Conservation (phyloP, 2,888 invertebrate species). For the Cylindroiulus punctatus region DNA sequence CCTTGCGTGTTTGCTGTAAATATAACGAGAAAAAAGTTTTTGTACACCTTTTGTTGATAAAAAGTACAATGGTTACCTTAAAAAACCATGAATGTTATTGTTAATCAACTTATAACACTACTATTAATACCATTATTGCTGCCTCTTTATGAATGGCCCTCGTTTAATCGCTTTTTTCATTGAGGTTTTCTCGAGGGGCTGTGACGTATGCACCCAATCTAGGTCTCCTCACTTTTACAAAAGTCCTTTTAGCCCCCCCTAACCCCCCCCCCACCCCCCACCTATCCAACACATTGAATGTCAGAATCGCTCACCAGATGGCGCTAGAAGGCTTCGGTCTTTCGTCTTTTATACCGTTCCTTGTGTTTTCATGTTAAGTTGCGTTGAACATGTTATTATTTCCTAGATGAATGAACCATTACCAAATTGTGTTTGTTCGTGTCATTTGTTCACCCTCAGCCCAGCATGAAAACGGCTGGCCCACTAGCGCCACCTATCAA, state of each 20-base stretch:
- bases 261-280: neutral
- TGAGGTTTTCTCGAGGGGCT: constrained; percentile 13
- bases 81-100: constrained; percentile 32
- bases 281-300: neutral
- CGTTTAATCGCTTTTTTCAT: constrained; percentile 13
- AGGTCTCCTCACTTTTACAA: constrained; percentile 22
- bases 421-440: constrained; percentile 18
- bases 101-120: constrained; percentile 32
- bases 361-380: constrained; percentile 24
- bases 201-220: constrained; percentile 25
- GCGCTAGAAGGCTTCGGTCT: neutral
- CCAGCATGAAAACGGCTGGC: too few relatives aligned
- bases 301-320: neutral
- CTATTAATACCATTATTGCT: constrained; percentile 18
- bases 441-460: constrained; percentile 14
- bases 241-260: neutral
- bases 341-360: constrained; percentile 32
- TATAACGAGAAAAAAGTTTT: constrained; percentile 15
- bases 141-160: constrained; percentile 26
- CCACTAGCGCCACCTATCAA: neutral
- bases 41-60: constrained; percentile 32
- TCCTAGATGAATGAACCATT: constrained; percentile 32
- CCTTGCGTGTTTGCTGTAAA: constrained; percentile 26
- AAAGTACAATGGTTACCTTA: constrained; percentile 31
- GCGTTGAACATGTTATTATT: constrained; percentile 22